Evolutionary conservation across 2,113 vertebrate species (phyloP), one percentile per base, ranked within the genome.

Genomic region (Thalassarche chlororhynchos): DNA sequence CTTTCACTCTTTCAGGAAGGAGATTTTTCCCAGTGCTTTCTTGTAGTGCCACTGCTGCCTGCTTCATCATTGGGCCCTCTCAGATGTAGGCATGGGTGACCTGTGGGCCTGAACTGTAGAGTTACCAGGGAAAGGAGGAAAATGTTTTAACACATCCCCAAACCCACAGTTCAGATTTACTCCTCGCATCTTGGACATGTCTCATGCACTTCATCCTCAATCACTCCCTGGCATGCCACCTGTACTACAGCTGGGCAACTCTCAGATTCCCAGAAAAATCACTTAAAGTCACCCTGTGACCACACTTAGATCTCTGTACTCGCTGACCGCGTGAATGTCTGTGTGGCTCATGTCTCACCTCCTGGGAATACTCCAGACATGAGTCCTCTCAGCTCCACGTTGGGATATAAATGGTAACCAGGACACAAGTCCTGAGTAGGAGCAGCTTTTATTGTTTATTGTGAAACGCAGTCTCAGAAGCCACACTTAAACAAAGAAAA

Each of bases 311-410:
- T 55, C 28, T 79, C 70, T 70, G 14, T 32, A 12, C 6, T 89
- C 1, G 1, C 40, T 49, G 40, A 38, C 28, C 1, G 0, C 6
- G 1, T 26, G n/a, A 61, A 29, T 26, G 23, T 31, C 38, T 12
- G 3, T 4, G 7, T 29, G 44, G 31, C n/a, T 92, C 5, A 1
- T 17, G 32, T 75, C 44, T 87, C 42, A 34, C 36, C 51, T 82
- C 25, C 65, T 38, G 70, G 47, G 54, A 94, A 44, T n/a, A 24
- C 12, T 68, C n/a, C 52, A 66, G n/a, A 26, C 0, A 0, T 5
- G 14, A 64, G 44, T 60, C 32, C 38, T 64, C 1, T 1, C 32
- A 85, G 46, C 42, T 85, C 57, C 55, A 58, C 36, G 2, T 10
- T 34, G 34, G 57, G 44, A 52, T 83, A 21, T 72, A 47, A 72